phyloP scores from a whole-genome alignment of 2,797 vertebrate genomes.

The Melanotaenia maccullochi region DNA sequence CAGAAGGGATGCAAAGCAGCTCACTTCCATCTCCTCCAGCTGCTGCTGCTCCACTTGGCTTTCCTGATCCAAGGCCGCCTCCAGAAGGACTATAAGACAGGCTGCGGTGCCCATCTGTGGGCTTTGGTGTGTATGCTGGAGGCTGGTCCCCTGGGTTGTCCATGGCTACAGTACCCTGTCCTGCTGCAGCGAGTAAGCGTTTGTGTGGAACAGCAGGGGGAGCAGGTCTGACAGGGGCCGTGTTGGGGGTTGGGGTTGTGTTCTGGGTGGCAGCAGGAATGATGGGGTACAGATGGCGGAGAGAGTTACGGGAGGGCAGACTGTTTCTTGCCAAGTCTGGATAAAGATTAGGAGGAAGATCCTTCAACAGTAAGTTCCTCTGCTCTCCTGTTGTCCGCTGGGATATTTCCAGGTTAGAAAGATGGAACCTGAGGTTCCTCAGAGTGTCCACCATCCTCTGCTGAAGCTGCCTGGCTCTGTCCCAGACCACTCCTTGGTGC shows the following conservation, averaged over 20 bases:
- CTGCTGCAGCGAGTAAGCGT: slow-evolving; percentile 49
- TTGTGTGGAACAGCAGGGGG: slow-evolving; percentile 66
- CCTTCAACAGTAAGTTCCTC: slow-evolving; percentile 31
- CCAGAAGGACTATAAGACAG: slow-evolving; percentile 51
- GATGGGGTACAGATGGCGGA: slow-evolving; percentile 81
- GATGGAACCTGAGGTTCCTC: slow-evolving; percentile 78
- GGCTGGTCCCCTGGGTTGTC: slow-evolving; percentile 63
- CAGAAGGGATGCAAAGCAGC: slow-evolving; percentile 89
- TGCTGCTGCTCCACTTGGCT: slow-evolving; percentile 65
- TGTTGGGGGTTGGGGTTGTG: slow-evolving; percentile 41
- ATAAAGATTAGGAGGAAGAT: slow-evolving; percentile 54
- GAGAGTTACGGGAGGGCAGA: slow-evolving; percentile 46
- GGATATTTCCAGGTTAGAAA: slow-evolving; percentile 80
- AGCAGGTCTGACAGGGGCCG: slow-evolving; percentile 40
- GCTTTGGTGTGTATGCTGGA: slow-evolving; percentile 79
- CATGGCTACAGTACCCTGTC: slow-evolving; percentile 47
- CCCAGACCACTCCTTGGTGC: slow-evolving; percentile 82
- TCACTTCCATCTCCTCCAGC: slow-evolving; percentile 83
- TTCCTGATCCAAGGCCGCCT: slow-evolving; percentile 41
- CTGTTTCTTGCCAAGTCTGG: slow-evolving; percentile 57
- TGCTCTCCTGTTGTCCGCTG: slow-evolving; percentile 17
- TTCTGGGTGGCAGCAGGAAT: slow-evolving; percentile 66
- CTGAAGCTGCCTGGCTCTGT: slow-evolving; percentile 88
- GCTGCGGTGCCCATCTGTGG: slow-evolving; percentile 73
- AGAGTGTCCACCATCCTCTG: slow-evolving; percentile 88